Conservation (phyloP, 92 coral and sea anemone genomes). For the Pocillopora meandrina region DNA sequence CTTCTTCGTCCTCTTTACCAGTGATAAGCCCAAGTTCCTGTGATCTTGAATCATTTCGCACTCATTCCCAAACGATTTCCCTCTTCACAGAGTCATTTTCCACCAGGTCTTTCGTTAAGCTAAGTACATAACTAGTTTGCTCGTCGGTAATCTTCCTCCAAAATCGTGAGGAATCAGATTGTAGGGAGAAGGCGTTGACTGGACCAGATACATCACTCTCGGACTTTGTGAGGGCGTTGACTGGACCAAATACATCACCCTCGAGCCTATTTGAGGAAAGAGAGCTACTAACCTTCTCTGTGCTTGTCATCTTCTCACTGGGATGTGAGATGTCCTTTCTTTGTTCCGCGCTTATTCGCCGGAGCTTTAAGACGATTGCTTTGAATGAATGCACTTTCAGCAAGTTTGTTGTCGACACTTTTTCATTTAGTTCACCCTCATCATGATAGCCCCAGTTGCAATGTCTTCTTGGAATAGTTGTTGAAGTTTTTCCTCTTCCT, state of each 20-base stretch:
- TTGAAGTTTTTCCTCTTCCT: slow-evolving; percentile 12
- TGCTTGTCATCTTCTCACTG: slow-evolving; percentile 17
- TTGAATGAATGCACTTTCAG: slow-evolving; percentile 43
- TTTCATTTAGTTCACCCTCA: slow-evolving; percentile 37
- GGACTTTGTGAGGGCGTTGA: neutral
- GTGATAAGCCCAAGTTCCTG: neutral
- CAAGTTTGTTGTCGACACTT: slow-evolving; percentile 39
- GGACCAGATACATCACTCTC: too few relatives aligned
- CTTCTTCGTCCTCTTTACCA: neutral
- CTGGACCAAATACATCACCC: neutral
- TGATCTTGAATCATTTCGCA: neutral
- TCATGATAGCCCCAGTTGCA: slow-evolving; percentile 50
- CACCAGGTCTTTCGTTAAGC: neutral
- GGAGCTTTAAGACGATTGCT: slow-evolving; percentile 26
- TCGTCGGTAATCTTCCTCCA: slow-evolving; percentile 10
- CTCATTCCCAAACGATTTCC: neutral
- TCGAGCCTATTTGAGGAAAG: neutral
- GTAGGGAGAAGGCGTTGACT: neutral
- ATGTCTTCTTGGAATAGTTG: slow-evolving; percentile 36
- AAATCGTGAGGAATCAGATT: neutral
- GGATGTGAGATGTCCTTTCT: neutral
- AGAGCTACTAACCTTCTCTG: neutral
- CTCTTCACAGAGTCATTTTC: neutral
- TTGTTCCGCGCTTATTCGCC: slow-evolving; percentile 6
- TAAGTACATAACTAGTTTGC: neutral